Percentiles rank a stretch among this genome's conserved stretches.
Evolutionary conservation across 2,888 invertebrate genomes (phyloP).

Genomic region (Temnothorax ravouxi): DNA sequence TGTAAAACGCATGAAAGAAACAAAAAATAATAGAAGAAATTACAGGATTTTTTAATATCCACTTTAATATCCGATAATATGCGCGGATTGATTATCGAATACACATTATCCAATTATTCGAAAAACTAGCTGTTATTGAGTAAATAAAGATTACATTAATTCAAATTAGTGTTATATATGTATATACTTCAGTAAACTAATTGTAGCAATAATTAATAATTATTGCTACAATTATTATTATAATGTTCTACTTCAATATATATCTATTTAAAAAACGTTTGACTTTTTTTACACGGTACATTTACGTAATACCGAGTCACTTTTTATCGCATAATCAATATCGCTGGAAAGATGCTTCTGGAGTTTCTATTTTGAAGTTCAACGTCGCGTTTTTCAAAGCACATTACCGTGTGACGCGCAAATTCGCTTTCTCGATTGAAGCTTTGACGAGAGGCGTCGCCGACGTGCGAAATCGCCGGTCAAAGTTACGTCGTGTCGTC

Average conservation of each 20-base stretch:
- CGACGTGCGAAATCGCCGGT: constrained; percentile 7
- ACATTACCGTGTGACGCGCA: neutral
- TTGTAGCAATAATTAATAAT: neutral
- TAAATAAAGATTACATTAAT: neutral
- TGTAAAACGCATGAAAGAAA: neutral
- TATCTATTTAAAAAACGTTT: neutral
- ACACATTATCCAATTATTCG: neutral
- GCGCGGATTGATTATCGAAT: neutral
- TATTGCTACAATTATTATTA: neutral
- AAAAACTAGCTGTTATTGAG: neutral
- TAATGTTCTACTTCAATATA: neutral
- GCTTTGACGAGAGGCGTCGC: constrained; percentile 17
- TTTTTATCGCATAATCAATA: constrained; percentile 1
- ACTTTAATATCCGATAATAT: neutral
- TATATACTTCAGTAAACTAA: neutral
- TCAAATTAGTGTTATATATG: neutral
- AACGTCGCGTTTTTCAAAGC: constrained; percentile 20
- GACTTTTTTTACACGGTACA: neutral
- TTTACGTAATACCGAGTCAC: neutral
- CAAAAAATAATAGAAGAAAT: neutral
- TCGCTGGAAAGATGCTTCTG: neutral
- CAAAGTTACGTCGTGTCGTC: constrained; percentile 30
- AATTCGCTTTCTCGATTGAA: constrained; percentile 20
- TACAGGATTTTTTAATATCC: neutral
- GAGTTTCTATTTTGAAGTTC: constrained; percentile 23